Percentiles rank a stretch among this genome's conserved stretches.
phyloP scores from a whole-genome alignment of 2,113 vertebrate genomes.

The Cromileptes altivelis region DNA sequence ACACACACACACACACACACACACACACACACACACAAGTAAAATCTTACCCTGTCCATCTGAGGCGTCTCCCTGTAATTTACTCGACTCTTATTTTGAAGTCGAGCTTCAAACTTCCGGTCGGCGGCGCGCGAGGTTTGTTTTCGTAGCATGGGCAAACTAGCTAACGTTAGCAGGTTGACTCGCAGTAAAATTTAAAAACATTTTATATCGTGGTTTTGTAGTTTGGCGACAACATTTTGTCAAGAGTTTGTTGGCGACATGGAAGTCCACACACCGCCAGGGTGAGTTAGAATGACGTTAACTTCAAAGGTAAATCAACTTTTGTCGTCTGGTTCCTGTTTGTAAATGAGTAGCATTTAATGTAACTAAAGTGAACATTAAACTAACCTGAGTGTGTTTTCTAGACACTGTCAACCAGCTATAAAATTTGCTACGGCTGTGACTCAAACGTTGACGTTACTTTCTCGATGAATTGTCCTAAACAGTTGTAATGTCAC shows the following conservation, averaged over 20 bases:
- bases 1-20: too few species aligned
- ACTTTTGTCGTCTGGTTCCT: background rate
- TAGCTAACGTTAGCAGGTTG: conserved; percentile 29
- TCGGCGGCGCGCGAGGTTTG: conserved; percentile 66
- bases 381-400: background rate
- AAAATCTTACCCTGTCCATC: background rate
- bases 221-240: background rate
- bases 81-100: conserved; percentile 66
- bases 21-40: too few species aligned
- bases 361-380: background rate
- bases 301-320: background rate
- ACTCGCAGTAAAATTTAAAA: background rate
- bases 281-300: conserved; percentile 43
- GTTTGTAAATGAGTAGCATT: background rate
- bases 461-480: background rate
- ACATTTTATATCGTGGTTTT: background rate
- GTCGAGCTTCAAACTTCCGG: conserved; percentile 12
- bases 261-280: conserved; percentile 15
- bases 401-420: background rate
- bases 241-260: background rate
- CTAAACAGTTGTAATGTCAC: background rate
- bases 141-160: background rate
- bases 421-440: background rate
- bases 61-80: background rate
- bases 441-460: background rate